Conservation (phyloP, 1,140 invertebrate genomes). For the Papilio aristodemus region DNA sequence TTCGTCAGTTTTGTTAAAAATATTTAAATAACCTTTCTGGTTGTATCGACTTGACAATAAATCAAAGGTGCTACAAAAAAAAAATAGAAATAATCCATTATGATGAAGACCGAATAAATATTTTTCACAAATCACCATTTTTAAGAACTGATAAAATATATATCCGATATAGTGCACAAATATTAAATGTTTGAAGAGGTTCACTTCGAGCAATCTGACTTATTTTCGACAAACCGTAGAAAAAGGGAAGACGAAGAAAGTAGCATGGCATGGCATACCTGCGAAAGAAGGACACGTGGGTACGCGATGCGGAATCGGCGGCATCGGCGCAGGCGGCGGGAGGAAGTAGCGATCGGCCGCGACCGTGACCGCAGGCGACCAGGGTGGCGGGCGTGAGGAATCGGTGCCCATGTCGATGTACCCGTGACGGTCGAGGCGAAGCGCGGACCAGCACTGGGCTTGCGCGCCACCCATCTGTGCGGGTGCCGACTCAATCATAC, state of each 20-base stretch:
- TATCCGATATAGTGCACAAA: neutral
- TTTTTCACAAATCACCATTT: neutral
- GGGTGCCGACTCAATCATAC: conserved; percentile 58
- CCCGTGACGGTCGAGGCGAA: conserved; percentile 61
- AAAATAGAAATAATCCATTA: no score
- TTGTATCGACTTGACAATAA: no score
- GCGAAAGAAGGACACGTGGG: neutral
- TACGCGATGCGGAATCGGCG: neutral
- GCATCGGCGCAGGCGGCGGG: conserved; percentile 24
- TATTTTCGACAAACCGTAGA: neutral
- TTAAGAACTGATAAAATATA: neutral
- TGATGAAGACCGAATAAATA: no score
- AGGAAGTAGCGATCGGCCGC: conserved; percentile 25
- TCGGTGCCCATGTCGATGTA: conserved; percentile 71
- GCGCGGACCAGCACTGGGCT: conserved; percentile 52
- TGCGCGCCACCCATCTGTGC: conserved; percentile 41
- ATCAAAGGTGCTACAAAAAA: neutral
- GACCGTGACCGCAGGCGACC: conserved; percentile 36
- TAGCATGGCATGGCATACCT: conserved; percentile 6
- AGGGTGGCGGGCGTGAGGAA: conserved; percentile 35
- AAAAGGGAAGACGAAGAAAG: neutral
- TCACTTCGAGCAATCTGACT: neutral
- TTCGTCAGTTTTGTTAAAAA: no score
- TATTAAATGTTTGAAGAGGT: neutral
- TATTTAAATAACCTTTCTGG: no score